Conservation (phyloP, 1,140 invertebrate genomes). For the Druon quercuslanigerum region DNA sequence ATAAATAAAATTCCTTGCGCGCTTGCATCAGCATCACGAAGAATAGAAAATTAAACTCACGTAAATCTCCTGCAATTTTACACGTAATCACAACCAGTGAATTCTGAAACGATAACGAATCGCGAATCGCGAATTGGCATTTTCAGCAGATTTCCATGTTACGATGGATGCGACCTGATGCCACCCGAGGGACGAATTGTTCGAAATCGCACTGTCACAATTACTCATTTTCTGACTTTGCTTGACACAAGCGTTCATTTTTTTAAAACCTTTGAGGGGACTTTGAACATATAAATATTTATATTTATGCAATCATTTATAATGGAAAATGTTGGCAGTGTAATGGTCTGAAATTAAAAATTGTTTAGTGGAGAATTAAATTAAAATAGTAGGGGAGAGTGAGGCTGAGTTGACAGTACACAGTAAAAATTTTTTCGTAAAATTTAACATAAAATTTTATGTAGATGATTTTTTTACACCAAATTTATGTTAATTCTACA, state of each 20-base stretch:
- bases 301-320: too few species aligned
- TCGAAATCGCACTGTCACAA: conserved; percentile 4
- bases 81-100: conserved; percentile 14
- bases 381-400: too few species aligned
- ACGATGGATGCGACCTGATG: conserved; percentile 1
- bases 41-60: conserved; percentile 12
- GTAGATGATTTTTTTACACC: too few species aligned
- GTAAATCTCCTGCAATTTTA: conserved; percentile 6
- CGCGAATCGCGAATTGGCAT: conserved; percentile 17
- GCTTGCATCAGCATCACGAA: background rate
- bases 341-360: too few species aligned
- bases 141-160: conserved; percentile 30
- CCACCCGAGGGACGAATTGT: conserved; percentile 11
- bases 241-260: background rate
- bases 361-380: too few species aligned
- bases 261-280: too few species aligned
- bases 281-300: too few species aligned
- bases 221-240: conserved; percentile 10
- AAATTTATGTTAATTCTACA: too few species aligned
- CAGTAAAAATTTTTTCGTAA: too few species aligned
- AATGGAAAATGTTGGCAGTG: too few species aligned
- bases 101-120: conserved; percentile 20
- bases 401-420: too few species aligned
- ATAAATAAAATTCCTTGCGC: conserved; percentile 2
- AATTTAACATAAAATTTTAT: too few species aligned